Evolutionary conservation across 2,113 vertebrate genomes (phyloP), one percentile per base, ranked within the genome.

Genomic region (Trematomus loennbergii): DNA sequence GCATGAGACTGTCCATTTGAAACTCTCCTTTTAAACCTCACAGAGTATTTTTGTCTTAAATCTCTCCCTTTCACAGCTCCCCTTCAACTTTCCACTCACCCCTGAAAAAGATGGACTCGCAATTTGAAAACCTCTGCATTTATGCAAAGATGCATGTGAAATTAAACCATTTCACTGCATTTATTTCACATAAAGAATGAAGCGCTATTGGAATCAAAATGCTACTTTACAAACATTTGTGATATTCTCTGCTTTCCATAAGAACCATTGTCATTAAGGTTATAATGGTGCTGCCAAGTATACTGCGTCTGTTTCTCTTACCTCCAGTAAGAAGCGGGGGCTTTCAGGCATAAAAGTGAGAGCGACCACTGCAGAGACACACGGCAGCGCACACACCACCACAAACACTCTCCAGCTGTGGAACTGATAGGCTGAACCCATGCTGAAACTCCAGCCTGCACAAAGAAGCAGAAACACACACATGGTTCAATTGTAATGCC

Each of bases 311-410:
- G 9, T 62, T n/a, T 61, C 50, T 48, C 71, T 72, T 85, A 95
- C 95, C 94, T 96, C 90, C 54, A 99, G 88, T 79, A 95, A 94
- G 93, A 98, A 99, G 0, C 98, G 95, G 0, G 98, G 98, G 83
- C 98, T 99, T 94, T 99, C 98, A 0, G 98, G 97, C 97, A 99
- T 99, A 84, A 99, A 99, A 1, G 98, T 99, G 87, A 99, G 96
- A 50, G 98, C 96, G 25, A 99, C 97, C 59, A 99, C 97, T 0
- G 98, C 96, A 46, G 93, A 98, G 81, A 98, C 96, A 12, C 98
- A 99, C 5, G 98, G 98, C 55, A 99, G 94, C 0, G 97, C 98
- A 0, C 98, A 99, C 85, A 99, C 97, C 22, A 99, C 96, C 93
- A 99, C 98, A 36, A 99, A 99, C 67, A 99, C 98, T 59, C 98